Evolutionary conservation across 2,113 vertebrate genomes (phyloP).

Genomic region (Neodon shergylaensis): DNA sequence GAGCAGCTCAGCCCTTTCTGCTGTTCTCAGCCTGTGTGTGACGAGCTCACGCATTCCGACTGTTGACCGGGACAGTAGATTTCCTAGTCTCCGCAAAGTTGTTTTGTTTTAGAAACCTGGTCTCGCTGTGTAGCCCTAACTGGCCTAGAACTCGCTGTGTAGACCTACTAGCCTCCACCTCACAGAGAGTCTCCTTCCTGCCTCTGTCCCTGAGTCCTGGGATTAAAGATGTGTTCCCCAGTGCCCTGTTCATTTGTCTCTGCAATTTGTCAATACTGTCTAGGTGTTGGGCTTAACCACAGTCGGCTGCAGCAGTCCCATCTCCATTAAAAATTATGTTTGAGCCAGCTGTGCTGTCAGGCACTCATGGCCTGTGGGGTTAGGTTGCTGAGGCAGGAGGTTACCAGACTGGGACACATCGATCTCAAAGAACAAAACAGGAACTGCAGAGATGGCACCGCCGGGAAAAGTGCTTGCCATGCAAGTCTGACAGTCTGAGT

Average conservation of each 20-base stretch:
- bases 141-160: background rate
- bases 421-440: background rate
- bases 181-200: background rate
- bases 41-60: fast-evolving
- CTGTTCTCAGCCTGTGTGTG: background rate
- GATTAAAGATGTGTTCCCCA: background rate
- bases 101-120: background rate
- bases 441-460: too few relatives aligned
- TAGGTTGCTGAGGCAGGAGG: background rate
- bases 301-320: background rate
- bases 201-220: background rate
- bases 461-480: background rate
- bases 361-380: background rate
- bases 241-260: background rate
- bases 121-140: background rate
- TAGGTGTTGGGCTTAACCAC: background rate
- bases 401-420: background rate
- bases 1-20: background rate
- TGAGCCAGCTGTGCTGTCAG: background rate
- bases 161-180: background rate
- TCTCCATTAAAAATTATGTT: background rate
- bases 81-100: background rate
- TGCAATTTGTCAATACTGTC: background rate
- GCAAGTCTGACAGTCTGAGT: background rate
- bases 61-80: background rate